Conservation (phyloP, 2,888 invertebrate genomes). For the Pollenia angustigena region DNA sequence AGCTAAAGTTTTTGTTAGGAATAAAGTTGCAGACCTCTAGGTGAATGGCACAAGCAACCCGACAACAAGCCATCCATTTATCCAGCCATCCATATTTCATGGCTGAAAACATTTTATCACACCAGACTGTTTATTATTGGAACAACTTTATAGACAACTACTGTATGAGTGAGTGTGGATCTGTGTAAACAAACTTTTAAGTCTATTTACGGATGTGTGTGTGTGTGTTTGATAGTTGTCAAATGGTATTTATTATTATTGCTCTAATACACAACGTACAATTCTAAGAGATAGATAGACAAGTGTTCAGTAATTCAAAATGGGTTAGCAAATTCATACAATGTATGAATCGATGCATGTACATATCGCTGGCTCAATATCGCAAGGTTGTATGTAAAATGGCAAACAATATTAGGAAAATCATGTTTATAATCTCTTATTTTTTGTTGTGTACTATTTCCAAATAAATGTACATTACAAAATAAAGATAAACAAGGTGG, state of each 20-base stretch:
- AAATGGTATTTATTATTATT: conserved; percentile 67
- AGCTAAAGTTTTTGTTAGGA: conserved; percentile 32
- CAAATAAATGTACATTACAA: too few species aligned
- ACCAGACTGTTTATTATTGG: conserved; percentile 52
- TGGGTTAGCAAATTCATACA: neutral
- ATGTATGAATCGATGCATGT: neutral
- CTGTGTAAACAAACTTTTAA: neutral
- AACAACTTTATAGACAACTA: conserved; percentile 36
- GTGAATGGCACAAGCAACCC: conserved; percentile 26
- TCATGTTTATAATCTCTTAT: too few species aligned
- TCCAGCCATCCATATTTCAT: conserved; percentile 38
- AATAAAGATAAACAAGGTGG: too few species aligned
- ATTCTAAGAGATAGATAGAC: neutral
- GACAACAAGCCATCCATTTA: conserved; percentile 3
- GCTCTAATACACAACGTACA: conserved; percentile 18
- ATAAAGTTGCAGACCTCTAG: conserved; percentile 34
- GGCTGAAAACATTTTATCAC: conserved; percentile 64
- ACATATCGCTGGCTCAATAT: neutral
- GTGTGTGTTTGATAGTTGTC: conserved; percentile 47
- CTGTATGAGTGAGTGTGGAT: neutral
- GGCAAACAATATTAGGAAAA: too few species aligned
- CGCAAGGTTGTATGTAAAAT: too few species aligned
- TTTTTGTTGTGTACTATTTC: too few species aligned
- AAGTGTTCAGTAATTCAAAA: neutral
- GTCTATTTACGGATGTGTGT: neutral